These are phyloP conservation scores for Arge pagana DNA, from an alignment of 2,888 invertebrate genomes.

Conservation along the genomic window DNA sequence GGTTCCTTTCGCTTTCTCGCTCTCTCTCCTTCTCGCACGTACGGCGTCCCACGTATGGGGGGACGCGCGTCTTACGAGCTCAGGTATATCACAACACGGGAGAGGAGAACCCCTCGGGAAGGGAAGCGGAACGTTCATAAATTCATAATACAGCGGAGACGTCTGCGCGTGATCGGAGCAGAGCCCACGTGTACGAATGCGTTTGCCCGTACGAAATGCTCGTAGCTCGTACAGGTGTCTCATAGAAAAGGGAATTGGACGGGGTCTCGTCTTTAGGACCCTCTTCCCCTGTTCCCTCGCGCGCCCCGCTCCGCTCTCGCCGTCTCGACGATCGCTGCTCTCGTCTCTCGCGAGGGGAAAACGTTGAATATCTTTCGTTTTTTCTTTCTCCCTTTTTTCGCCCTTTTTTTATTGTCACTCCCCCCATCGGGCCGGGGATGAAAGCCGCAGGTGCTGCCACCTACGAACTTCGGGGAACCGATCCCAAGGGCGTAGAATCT, in stretches of 20 bases:
- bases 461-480: slow-evolving; percentile 36
- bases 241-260: slow-evolving; percentile 37
- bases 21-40: too few species aligned
- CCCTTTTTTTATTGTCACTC: slow-evolving; percentile 38
- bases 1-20: too few species aligned
- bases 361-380: slow-evolving; percentile 25
- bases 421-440: slow-evolving; percentile 41
- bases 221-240: slow-evolving; percentile 49
- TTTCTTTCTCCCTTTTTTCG: slow-evolving; percentile 25
- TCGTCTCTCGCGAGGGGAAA: slow-evolving; percentile 18
- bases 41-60: too few species aligned
- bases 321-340: slow-evolving; percentile 3
- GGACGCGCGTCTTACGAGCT: too few species aligned
- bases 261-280: too few species aligned
- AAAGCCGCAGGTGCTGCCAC: slow-evolving; percentile 51
- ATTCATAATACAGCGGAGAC: slow-evolving; percentile 37
- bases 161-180: slow-evolving; percentile 9
- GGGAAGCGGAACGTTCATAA: slow-evolving; percentile 33
- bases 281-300: not conserved
- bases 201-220: slow-evolving; percentile 39
- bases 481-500: slow-evolving; percentile 36
- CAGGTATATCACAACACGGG: too few species aligned
- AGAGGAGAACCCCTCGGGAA: too few species aligned
- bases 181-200: slow-evolving; percentile 7
- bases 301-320: slow-evolving; percentile 11